Evolutionary conservation across 2,888 invertebrate genomes (phyloP).

Genomic region (Polymixis flavicincta): DNA sequence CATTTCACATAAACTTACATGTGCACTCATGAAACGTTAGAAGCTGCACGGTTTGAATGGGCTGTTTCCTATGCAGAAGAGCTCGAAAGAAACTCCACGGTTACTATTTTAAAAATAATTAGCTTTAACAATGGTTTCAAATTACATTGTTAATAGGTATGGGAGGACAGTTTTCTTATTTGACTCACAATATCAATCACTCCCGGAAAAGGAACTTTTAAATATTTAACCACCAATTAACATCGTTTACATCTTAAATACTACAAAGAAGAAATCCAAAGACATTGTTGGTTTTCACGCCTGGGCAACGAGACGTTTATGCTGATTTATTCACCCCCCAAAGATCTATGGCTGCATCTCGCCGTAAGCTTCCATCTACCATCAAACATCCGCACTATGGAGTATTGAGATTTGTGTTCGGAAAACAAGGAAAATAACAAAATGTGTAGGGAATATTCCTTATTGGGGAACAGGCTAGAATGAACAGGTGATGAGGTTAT

Average conservation of each 20-base stretch:
- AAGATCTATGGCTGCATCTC: conserved; percentile 21
- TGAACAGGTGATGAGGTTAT: conserved; percentile 13
- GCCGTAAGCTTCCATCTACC: conserved; percentile 24
- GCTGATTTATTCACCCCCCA: conserved; percentile 75
- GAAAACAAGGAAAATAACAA: conserved; percentile 20
- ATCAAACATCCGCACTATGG: conserved; percentile 21
- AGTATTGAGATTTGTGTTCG: conserved; percentile 50
- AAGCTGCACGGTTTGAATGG: too few relatives aligned
- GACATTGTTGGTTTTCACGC: conserved; percentile 18
- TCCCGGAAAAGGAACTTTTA: neutral
- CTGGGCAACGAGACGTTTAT: conserved; percentile 33
- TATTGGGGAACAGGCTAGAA: neutral
- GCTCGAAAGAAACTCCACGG: too few relatives aligned
- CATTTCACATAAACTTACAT: too few relatives aligned
- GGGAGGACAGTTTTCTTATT: neutral
- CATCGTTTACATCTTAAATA: conserved; percentile 1
- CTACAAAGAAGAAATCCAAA: neutral
- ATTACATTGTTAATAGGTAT: too few relatives aligned
- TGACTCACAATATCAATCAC: neutral
- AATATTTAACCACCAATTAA: conserved; percentile 34
- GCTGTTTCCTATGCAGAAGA: too few relatives aligned
- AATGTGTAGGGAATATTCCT: neutral
- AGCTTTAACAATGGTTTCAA: too few relatives aligned
- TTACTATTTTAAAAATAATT: too few relatives aligned
- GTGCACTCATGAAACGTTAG: too few relatives aligned